These are phyloP conservation scores for Alviniconcha strummeri DNA, from an alignment of 2,888 invertebrate species.

Conservation along the genomic window DNA sequence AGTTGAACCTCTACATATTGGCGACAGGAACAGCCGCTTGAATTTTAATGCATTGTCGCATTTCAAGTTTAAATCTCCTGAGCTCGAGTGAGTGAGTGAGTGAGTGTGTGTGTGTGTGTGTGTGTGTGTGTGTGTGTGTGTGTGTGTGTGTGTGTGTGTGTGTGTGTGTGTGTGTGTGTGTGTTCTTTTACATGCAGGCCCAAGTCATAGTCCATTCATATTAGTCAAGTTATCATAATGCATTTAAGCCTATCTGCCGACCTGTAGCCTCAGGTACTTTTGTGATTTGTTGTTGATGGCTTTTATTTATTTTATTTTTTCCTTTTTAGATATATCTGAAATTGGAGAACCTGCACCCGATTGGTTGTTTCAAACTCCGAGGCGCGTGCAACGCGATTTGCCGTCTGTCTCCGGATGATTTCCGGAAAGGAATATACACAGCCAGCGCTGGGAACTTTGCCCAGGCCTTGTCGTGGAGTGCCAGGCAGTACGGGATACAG, in stretches of 20 bases:
- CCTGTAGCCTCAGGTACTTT: no score
- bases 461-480: slow-evolving; percentile 61
- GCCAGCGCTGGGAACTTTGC: slow-evolving; percentile 71
- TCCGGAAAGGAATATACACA: slow-evolving; percentile 63
- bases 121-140: background rate
- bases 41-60: no score
- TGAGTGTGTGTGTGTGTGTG: background rate
- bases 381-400: slow-evolving; percentile 65
- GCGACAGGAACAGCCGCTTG: no score
- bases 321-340: slow-evolving; percentile 65
- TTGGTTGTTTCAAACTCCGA: slow-evolving; percentile 68
- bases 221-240: no score
- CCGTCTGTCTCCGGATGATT: slow-evolving; percentile 43
- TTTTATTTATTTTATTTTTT: background rate
- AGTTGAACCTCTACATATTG: no score
- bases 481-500: slow-evolving; percentile 47
- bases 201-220: no score
- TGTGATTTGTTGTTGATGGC: background rate
- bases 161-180: slow-evolving; percentile 1
- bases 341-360: slow-evolving; percentile 68
- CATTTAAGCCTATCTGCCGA: no score
- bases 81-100: background rate
- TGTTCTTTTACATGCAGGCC: background rate
- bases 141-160: slow-evolving; percentile 8
- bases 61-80: no score